These are phyloP conservation scores for Hirtodrosophila duncani DNA, from an alignment of 2,888 invertebrate species.

Conservation along the genomic window DNA sequence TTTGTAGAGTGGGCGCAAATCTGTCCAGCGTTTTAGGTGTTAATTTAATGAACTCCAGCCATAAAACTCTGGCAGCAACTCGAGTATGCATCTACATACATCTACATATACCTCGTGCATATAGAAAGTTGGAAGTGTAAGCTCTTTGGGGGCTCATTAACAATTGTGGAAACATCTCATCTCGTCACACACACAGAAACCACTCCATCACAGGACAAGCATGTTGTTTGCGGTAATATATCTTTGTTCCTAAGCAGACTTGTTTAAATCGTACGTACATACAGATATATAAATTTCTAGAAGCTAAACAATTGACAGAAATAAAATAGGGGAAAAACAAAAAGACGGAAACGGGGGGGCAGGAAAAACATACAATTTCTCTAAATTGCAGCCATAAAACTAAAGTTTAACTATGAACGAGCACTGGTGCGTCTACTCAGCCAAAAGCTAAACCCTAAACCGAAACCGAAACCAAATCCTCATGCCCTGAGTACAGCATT, in stretches of 20 bases:
- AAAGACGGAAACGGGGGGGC: conserved; percentile 9
- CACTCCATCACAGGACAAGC: conserved; percentile 1
- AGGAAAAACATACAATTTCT: conserved; percentile 53
- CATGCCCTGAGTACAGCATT: too few species aligned
- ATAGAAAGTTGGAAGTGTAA: conserved; percentile 31
- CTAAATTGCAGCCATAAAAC: conserved; percentile 70
- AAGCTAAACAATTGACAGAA: conserved; percentile 67
- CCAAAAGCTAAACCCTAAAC: not conserved
- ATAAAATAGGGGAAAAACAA: conserved; percentile 49
- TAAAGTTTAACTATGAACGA: conserved; percentile 64
- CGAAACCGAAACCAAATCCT: not conserved
- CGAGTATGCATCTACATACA: too few species aligned
- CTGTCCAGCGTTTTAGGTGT: conserved; percentile 46
- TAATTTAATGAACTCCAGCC: conserved; percentile 33
- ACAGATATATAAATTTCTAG: conserved; percentile 47
- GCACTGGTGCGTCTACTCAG: conserved; percentile 9
- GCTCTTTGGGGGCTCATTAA: conserved; percentile 64
- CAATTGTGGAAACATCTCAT: conserved; percentile 35
- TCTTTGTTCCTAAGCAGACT: conserved; percentile 51
- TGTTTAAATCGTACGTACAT: conserved; percentile 66
- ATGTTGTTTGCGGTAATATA: conserved; percentile 47
- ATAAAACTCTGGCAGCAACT: too few species aligned
- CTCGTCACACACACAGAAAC: conserved; percentile 13
- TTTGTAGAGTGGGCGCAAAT: too few species aligned
- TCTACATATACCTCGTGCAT: too few species aligned